These are phyloP conservation scores for Drosophila borealis DNA, from an alignment of 2,888 invertebrate species.

Conservation along the genomic window DNA sequence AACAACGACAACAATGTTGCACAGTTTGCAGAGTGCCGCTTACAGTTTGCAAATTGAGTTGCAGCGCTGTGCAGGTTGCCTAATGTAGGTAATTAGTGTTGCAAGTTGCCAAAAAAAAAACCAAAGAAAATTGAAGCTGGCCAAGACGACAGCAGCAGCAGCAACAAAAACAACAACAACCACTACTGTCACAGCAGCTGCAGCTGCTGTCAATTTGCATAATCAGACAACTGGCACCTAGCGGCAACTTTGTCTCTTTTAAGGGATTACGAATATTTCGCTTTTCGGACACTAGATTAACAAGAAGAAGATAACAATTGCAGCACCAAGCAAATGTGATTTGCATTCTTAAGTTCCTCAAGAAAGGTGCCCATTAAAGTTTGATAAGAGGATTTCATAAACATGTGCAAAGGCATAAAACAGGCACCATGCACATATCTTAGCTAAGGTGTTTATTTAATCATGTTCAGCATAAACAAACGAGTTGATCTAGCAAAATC, in stretches of 20 bases:
- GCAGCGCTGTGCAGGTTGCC: slow-evolving; percentile 72
- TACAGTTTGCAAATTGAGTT: slow-evolving; percentile 76
- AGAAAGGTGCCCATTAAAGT: neutral
- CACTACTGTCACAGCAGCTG: slow-evolving; percentile 11
- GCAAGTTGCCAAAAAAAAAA: slow-evolving; percentile 40
- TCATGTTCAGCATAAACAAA: no score
- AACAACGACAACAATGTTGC: slow-evolving; percentile 29
- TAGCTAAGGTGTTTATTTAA: no score
- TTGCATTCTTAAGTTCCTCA: slow-evolving; percentile 10
- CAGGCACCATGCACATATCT: no score
- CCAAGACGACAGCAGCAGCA: slow-evolving; percentile 31
- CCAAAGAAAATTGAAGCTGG: slow-evolving; percentile 13
- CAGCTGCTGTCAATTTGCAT: slow-evolving; percentile 64
- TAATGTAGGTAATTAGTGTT: slow-evolving; percentile 74
- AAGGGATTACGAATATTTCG: slow-evolving; percentile 31
- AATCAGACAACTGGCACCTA: slow-evolving; percentile 47
- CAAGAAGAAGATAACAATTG: slow-evolving; percentile 17
- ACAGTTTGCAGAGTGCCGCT: slow-evolving; percentile 45
- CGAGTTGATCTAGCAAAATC: no score
- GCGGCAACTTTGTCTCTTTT: slow-evolving; percentile 46
- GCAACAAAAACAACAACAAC: slow-evolving; percentile 1
- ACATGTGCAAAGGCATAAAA: neutral
- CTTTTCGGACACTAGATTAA: slow-evolving; percentile 28
- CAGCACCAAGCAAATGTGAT: slow-evolving; percentile 15
- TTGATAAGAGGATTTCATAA: neutral